A percentile compares a stretch with the other conserved stretches of the same genome.
These are phyloP conservation scores for Cylindroiulus punctatus DNA, from an alignment of 2,888 invertebrate genomes.

Conservation along the genomic window DNA sequence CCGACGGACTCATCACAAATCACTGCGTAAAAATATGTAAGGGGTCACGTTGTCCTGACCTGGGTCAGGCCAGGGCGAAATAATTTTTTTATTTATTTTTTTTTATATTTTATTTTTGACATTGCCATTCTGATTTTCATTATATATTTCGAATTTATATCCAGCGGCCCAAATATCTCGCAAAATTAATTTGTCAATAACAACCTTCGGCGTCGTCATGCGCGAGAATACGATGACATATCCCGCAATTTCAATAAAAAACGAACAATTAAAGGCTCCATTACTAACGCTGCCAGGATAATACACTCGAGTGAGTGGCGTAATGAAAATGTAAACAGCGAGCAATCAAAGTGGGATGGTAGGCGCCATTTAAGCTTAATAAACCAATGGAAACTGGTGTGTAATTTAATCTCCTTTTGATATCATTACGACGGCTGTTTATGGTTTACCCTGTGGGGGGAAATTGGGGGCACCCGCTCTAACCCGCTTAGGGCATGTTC, in stretches of 20 bases:
- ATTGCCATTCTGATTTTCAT: too few species aligned
- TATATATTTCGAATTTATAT: too few species aligned
- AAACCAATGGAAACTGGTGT: conserved; percentile 58
- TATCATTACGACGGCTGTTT: conserved; percentile 49
- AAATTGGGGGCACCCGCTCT: background rate
- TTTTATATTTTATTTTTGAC: too few species aligned
- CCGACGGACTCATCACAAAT: background rate
- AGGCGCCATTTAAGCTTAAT: conserved; percentile 57
- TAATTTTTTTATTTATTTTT: too few species aligned
- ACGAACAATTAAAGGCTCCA: conserved; percentile 2
- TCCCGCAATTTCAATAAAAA: background rate
- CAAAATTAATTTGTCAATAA: too few species aligned
- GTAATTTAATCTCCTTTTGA: conserved; percentile 57
- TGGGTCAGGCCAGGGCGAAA: too few species aligned
- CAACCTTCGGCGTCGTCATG: too few species aligned
- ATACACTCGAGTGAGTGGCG: background rate
- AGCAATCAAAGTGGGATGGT: background rate
- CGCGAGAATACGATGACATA: too few species aligned
- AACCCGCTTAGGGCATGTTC: conserved; percentile 22
- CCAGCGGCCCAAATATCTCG: too few species aligned
- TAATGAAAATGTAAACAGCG: conserved; percentile 39
- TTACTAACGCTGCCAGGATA: background rate
- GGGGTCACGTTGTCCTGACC: background rate
- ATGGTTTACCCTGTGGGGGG: conserved; percentile 28
- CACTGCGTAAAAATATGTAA: background rate